phyloP scores from a whole-genome alignment of 2,113 vertebrate species.

The Hippoglossus stenolepis region DNA sequence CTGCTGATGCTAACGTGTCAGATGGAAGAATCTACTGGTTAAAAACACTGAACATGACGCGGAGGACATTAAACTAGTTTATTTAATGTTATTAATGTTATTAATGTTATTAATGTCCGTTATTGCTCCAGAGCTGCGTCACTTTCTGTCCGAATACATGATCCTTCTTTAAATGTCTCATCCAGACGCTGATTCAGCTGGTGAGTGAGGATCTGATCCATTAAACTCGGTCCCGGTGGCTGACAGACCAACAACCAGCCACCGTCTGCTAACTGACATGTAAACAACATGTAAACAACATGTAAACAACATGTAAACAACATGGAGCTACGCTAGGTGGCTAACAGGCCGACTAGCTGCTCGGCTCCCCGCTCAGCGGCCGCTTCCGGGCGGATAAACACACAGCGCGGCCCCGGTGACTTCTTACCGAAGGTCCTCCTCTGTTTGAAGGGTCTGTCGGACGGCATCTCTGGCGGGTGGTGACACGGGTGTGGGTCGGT shows the following conservation, averaged over 20 bases:
- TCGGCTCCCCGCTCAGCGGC: not conserved
- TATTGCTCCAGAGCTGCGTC: too few relatives aligned
- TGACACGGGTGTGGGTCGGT: not conserved
- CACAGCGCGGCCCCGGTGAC: not conserved
- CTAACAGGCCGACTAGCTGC: slow-evolving; percentile 49
- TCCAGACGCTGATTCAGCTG: too few relatives aligned
- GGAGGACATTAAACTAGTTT: too few relatives aligned
- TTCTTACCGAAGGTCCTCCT: slow-evolving; percentile 91
- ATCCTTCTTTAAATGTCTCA: too few relatives aligned
- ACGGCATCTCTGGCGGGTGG: slow-evolving; percentile 84
- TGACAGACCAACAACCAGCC: not conserved
- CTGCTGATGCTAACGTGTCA: not conserved
- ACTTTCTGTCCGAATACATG: too few relatives aligned
- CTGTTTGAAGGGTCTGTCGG: slow-evolving; percentile 93
- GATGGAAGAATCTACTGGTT: not conserved
- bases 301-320: not conserved
- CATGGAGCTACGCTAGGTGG: not conserved
- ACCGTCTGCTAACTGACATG: not conserved
- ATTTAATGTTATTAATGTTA: too few relatives aligned
- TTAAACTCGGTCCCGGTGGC: not conserved
- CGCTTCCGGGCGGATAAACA: not conserved
- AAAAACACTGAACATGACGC: too few relatives aligned
- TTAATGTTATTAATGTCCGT: too few relatives aligned
- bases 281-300: not conserved
- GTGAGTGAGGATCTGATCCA: too few relatives aligned